Evolutionary conservation across 2,888 invertebrate species (phyloP).

Genomic region (Chrysina gloriosa): DNA sequence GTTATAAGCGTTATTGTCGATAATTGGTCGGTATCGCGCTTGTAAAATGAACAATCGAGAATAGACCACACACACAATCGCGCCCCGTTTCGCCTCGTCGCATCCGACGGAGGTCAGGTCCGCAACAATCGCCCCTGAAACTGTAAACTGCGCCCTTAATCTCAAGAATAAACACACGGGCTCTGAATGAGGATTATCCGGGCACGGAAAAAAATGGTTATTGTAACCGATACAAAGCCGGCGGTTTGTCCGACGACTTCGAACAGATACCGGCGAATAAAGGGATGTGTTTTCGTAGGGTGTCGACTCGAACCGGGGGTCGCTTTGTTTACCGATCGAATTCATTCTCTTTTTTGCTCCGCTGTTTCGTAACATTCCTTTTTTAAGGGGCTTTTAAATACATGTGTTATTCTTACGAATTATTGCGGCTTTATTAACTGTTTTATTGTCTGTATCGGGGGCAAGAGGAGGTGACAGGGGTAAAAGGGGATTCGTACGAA

Average conservation of each 20-base stretch:
- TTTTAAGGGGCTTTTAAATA: background rate
- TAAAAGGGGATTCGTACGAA: too few relatives aligned
- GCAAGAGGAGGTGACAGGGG: too few relatives aligned
- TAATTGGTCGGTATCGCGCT: too few relatives aligned
- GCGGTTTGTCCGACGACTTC: conserved; percentile 55
- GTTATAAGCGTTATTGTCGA: too few relatives aligned
- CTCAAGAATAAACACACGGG: conserved; percentile 42
- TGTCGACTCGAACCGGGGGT: conserved; percentile 51
- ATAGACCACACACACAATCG: too few relatives aligned
- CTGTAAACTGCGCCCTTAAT: conserved; percentile 43
- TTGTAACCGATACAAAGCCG: conserved; percentile 52
- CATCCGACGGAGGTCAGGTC: too few relatives aligned
- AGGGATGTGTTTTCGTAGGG: conserved; percentile 62
- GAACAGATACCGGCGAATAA: conserved; percentile 59
- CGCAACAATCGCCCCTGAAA: too few relatives aligned
- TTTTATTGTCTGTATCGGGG: background rate
- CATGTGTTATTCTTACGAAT: conserved; percentile 1
- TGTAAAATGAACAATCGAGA: too few relatives aligned
- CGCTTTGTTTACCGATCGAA: background rate
- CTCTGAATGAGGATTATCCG: conserved; percentile 47
- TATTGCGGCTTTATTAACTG: conserved; percentile 11
- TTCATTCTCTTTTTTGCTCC: background rate
- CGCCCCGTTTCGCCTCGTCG: too few relatives aligned
- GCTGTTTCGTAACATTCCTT: background rate
- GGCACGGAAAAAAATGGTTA: conserved; percentile 34